Conservation (phyloP, 53 echinoderm and acorn worm genomes). For the Pentamera pediparva region DNA sequence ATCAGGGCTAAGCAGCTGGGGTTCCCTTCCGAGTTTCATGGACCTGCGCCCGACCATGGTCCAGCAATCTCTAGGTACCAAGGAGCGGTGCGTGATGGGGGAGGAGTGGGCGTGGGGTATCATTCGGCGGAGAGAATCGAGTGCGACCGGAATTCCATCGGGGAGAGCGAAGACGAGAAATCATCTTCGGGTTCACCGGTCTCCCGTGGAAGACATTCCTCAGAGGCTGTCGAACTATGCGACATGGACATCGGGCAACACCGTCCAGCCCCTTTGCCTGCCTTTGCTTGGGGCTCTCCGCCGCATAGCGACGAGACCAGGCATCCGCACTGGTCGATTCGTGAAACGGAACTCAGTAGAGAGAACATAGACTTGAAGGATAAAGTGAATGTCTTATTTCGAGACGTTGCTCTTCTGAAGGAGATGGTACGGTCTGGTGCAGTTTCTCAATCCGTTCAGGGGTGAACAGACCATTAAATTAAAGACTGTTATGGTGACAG, state of each 20-base stretch:
- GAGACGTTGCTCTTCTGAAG: slow-evolving; percentile 24
- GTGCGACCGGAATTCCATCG: neutral
- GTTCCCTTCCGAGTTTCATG: neutral
- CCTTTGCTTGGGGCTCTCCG: no score
- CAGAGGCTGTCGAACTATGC: neutral
- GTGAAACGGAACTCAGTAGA: neutral
- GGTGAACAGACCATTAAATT: no score
- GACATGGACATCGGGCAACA: no score
- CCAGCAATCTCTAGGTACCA: no score
- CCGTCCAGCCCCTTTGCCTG: no score
- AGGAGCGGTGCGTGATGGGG: neutral
- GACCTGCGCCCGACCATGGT: no score
- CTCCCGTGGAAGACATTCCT: neutral
- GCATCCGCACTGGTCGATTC: neutral
- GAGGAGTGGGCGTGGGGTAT: no score
- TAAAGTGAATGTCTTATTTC: neutral
- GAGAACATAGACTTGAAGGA: slow-evolving; percentile 19
- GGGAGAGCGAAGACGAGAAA: neutral
- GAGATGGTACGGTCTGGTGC: neutral
- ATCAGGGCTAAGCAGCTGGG: neutral
- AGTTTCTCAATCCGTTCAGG: no score
- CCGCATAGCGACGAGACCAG: neutral
- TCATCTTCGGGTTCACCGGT: neutral
- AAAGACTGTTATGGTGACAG: no score
- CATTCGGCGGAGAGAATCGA: no score